Conservation (phyloP, 37 sponge, comb jelly and placozoan species). For the Eunapius fragilis region DNA sequence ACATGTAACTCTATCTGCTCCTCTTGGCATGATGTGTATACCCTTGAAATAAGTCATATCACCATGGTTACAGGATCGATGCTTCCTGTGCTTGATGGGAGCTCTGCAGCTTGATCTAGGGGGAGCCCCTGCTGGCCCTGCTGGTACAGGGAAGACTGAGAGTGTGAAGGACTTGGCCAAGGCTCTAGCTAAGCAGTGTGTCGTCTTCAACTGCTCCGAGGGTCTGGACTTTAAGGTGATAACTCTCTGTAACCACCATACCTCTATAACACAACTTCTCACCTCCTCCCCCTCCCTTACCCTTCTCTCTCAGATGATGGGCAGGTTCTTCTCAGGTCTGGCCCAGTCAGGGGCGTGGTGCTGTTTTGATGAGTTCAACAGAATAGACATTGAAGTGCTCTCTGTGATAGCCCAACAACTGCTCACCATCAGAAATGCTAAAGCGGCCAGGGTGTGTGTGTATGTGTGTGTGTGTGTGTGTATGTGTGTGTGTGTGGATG, state of each 20-base stretch:
- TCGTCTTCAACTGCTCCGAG: constrained; percentile 99
- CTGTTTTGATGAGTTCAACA: constrained; percentile 99
- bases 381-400: constrained; percentile 98
- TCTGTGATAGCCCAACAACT: constrained; percentile 99
- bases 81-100: constrained; percentile 99
- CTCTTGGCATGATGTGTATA: no score
- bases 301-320: constrained; percentile 86
- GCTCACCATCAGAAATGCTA: constrained; percentile 95
- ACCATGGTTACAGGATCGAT: constrained; percentile 77
- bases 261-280: neutral
- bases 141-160: constrained; percentile 99
- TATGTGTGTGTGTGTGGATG: neutral
- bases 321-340: constrained; percentile 98
- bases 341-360: constrained; percentile 99
- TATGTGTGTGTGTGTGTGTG: no score
- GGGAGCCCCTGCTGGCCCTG: constrained; percentile 98
- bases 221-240: constrained; percentile 91
- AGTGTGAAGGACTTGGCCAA: constrained; percentile 96
- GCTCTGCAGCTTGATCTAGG: constrained; percentile 97
- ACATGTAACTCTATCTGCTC: no score
- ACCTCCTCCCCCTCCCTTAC: neutral
- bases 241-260: neutral
- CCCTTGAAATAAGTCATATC: no score
- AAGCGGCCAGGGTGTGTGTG: constrained; percentile 67
- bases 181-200: constrained; percentile 98